These are phyloP conservation scores for Brassicogethes aeneus DNA, from an alignment of 2,888 invertebrate species.

Conservation along the genomic window DNA sequence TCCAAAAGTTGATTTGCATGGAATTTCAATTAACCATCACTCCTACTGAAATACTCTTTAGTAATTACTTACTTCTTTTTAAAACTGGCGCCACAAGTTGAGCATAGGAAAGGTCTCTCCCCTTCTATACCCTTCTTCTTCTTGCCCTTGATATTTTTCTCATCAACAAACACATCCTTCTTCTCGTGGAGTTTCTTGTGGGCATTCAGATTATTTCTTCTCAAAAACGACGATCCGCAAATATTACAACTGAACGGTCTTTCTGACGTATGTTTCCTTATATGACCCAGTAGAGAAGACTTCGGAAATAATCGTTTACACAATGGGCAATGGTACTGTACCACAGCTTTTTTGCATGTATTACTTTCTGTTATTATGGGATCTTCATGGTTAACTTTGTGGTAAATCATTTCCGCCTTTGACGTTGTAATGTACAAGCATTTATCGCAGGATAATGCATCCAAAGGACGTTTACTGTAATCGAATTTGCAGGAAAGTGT, in stretches of 20 bases:
- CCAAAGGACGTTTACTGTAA: slow-evolving; percentile 14
- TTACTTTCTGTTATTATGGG: slow-evolving; percentile 33
- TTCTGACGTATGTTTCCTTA: slow-evolving; percentile 67
- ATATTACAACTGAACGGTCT: slow-evolving; percentile 56
- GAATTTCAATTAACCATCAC: too few species aligned
- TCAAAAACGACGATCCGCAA: slow-evolving; percentile 57
- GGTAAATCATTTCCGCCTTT: slow-evolving; percentile 64
- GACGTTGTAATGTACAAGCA: slow-evolving; percentile 56
- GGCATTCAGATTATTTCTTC: slow-evolving; percentile 54
- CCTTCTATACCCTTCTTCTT: slow-evolving; percentile 7
- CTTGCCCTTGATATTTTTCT: slow-evolving; percentile 10
- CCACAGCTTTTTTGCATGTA: slow-evolving; percentile 24
- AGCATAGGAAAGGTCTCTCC: slow-evolving; percentile 36
- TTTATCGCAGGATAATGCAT: slow-evolving; percentile 44
- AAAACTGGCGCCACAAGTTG: slow-evolving; percentile 42
- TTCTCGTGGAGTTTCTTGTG: slow-evolving; percentile 49
- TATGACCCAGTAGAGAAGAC: slow-evolving; percentile 57
- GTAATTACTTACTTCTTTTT: slow-evolving; percentile 46
- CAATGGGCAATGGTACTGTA: slow-evolving; percentile 56
- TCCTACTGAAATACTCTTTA: too few species aligned
- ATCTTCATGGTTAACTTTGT: slow-evolving; percentile 57
- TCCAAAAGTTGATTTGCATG: too few species aligned
- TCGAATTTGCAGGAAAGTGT: slow-evolving; percentile 48
- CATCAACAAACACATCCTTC: slow-evolving; percentile 12
- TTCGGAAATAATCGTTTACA: slow-evolving; percentile 59